These are phyloP conservation scores for Charanyca ferruginea DNA, from an alignment of 2,888 invertebrate species.

Conservation along the genomic window DNA sequence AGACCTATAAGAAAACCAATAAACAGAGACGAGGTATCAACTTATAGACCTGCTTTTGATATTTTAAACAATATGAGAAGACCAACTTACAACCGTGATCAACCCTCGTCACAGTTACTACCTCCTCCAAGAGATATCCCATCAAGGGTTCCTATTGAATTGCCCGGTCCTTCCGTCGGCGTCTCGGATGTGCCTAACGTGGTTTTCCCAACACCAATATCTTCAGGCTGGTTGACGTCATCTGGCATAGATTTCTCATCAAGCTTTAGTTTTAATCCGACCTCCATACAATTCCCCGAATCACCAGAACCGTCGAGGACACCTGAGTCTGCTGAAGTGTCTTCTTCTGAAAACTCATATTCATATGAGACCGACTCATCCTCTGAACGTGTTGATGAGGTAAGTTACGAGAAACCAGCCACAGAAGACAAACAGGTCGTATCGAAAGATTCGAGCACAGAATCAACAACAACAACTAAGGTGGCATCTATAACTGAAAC, in stretches of 20 bases:
- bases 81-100: constrained; percentile 80
- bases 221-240: constrained; percentile 87
- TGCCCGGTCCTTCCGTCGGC: constrained; percentile 67
- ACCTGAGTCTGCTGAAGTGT: constrained; percentile 65
- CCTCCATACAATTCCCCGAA: constrained; percentile 80
- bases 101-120: constrained; percentile 83
- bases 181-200: constrained; percentile 73
- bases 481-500: constrained; percentile 64
- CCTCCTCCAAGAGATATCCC: constrained; percentile 82
- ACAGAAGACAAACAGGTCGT: constrained; percentile 65
- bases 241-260: constrained; percentile 85
- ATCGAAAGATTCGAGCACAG: constrained; percentile 71
- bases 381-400: constrained; percentile 72
- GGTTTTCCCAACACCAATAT: constrained; percentile 85
- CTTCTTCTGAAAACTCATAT: constrained; percentile 75
- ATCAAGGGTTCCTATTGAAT: constrained; percentile 72
- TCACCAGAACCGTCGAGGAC: constrained; percentile 68
- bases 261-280: constrained; percentile 82
- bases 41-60: constrained; percentile 85
- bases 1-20: constrained; percentile 81
- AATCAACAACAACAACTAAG: constrained; percentile 66
- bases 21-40: constrained; percentile 84
- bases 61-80: constrained; percentile 82
- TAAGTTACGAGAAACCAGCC: constrained; percentile 71
- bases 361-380: constrained; percentile 79